Evolutionary conservation across 2,113 vertebrate genomes (phyloP).

Genomic region (Heterotilapia buettikoferi): DNA sequence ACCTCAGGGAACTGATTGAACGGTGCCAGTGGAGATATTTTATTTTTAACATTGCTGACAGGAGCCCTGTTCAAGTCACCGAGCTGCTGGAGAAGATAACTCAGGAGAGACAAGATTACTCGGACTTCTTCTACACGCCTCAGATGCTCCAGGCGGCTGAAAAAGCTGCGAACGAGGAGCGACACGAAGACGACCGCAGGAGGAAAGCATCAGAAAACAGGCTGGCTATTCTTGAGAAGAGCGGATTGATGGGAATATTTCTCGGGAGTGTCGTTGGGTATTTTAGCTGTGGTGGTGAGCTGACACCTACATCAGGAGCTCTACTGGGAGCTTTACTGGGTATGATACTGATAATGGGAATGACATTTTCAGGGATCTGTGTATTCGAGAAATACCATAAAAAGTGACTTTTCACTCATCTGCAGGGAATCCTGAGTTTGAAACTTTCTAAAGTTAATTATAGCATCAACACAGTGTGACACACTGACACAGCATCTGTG

Average conservation of each 20-base stretch:
- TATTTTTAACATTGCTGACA: neutral
- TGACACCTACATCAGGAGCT: neutral
- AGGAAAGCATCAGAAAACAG: neutral
- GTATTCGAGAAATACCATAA: accelerated
- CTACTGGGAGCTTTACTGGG: neutral
- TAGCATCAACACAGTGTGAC: neutral
- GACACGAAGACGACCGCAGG: neutral
- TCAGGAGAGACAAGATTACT: neutral
- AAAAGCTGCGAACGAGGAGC: neutral
- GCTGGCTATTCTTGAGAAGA: neutral
- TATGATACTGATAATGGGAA: neutral
- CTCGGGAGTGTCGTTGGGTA: neutral
- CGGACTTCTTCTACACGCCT: neutral
- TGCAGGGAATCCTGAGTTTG: neutral
- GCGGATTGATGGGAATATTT: neutral
- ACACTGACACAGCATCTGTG: neutral
- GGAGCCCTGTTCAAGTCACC: neutral
- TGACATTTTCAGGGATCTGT: neutral
- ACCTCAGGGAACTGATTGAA: neutral
- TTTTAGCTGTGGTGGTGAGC: neutral
- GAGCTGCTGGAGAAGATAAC: neutral
- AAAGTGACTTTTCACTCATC: neutral
- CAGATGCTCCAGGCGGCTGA: neutral
- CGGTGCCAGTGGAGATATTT: neutral
- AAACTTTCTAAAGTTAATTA: neutral